These are phyloP conservation scores for Drosophila stalkeri DNA, from an alignment of 2,888 invertebrate species.

Conservation along the genomic window DNA sequence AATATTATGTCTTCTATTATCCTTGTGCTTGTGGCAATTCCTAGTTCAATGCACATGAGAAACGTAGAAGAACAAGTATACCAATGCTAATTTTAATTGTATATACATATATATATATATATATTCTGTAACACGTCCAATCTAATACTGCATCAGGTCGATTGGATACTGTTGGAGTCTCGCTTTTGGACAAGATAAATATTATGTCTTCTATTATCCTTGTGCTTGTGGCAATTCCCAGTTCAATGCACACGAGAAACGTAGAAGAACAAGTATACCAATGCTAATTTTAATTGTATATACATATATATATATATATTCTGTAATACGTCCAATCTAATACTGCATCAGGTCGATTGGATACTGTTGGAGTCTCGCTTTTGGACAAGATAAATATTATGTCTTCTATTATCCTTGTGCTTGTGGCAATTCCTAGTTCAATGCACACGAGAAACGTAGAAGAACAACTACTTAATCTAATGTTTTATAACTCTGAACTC, in stretches of 20 bases:
- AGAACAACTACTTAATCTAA: conserved; percentile 55
- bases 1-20: conserved; percentile 78
- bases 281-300: too few relatives aligned
- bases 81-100: too few relatives aligned
- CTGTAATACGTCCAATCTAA: conserved; percentile 63
- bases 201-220: conserved; percentile 81
- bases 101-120: background rate
- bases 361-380: conserved; percentile 80
- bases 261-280: conserved; percentile 70
- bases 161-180: conserved; percentile 69
- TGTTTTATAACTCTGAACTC: background rate
- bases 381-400: conserved; percentile 74
- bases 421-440: conserved; percentile 52
- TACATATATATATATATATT: background rate
- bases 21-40: conserved; percentile 76
- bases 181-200: conserved; percentile 82
- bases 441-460: conserved; percentile 83
- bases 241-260: conserved; percentile 80
- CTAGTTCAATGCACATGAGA: conserved; percentile 75
- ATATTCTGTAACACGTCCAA: conserved; percentile 42
- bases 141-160: conserved; percentile 73
- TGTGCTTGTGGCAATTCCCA: conserved; percentile 64
- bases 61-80: conserved; percentile 78
- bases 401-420: conserved; percentile 83
- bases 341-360: conserved; percentile 64